These are phyloP conservation scores for Phoeniculus purpureus DNA, from an alignment of 2,797 vertebrate genomes.

Conservation along the genomic window DNA sequence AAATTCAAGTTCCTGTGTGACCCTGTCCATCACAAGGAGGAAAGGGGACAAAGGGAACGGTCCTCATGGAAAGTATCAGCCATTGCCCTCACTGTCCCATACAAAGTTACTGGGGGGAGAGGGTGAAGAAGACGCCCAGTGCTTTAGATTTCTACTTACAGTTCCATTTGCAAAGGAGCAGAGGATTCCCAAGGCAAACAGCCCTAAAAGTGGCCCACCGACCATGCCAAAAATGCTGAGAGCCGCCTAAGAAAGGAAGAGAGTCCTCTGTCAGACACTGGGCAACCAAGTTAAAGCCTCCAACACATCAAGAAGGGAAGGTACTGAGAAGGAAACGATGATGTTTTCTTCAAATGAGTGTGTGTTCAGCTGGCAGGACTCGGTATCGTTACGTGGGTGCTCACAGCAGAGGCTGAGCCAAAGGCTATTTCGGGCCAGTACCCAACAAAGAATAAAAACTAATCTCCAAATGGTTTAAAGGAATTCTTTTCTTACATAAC, in stretches of 20 bases:
- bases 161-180: constrained; percentile 87
- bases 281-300: background rate
- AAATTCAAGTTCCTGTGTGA: background rate
- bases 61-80: background rate
- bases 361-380: background rate
- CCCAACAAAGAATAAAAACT: background rate
- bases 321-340: background rate
- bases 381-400: background rate
- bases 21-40: background rate
- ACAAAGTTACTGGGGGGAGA: background rate
- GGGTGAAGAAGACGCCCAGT: background rate
- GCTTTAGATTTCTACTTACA: constrained; percentile 39
- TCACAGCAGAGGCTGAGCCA: background rate
- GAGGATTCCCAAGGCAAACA: constrained; percentile 94
- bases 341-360: background rate
- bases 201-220: constrained; percentile 92
- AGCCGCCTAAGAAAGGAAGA: constrained; percentile 84
- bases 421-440: background rate
- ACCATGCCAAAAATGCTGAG: constrained; percentile 98
- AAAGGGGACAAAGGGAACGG: background rate
- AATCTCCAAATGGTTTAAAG: background rate
- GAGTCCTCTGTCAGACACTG: background rate
- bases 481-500: constrained; percentile 5
- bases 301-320: background rate
- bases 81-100: background rate